Evolutionary conservation across 2,113 vertebrate genomes (phyloP).

Genomic region (Carlito syrichta): DNA sequence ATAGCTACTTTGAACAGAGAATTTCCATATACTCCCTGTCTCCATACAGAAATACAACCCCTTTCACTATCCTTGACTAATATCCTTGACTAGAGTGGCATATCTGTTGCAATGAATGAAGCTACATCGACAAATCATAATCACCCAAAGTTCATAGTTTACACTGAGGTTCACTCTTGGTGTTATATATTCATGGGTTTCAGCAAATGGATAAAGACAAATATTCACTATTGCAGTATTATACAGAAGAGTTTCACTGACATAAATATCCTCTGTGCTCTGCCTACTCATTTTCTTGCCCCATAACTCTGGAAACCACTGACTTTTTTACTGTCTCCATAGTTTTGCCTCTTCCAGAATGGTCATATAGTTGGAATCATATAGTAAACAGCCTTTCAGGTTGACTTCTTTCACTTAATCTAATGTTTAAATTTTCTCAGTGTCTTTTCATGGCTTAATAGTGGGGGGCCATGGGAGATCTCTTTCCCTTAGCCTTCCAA

Average conservation of each 20-base stretch:
- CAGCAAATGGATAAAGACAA: not conserved
- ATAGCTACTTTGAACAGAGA: not conserved
- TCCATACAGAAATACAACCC: accelerated
- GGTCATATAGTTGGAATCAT: no score
- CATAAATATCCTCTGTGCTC: not conserved
- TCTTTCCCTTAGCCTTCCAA: no score
- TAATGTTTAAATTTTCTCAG: not conserved
- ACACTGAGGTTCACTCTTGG: not conserved
- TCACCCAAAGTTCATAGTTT: not conserved
- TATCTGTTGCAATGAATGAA: not conserved
- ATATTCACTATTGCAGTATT: not conserved
- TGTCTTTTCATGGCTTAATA: not conserved
- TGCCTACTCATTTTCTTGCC: not conserved
- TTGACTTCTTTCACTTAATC: not conserved
- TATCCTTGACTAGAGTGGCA: accelerated
- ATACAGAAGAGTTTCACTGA: not conserved
- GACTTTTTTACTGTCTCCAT: no score
- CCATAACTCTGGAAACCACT: no score
- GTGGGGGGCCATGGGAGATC: no score
- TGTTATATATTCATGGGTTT: not conserved
- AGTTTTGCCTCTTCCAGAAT: no score
- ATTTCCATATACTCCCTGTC: not conserved
- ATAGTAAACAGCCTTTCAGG: no score
- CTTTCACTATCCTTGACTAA: accelerated
- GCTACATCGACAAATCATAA: accelerated